A percentile compares a stretch with the other conserved stretches of the same genome.
phyloP scores from a whole-genome alignment of 2,888 invertebrate genomes.

The Danaus chrysippus region DNA sequence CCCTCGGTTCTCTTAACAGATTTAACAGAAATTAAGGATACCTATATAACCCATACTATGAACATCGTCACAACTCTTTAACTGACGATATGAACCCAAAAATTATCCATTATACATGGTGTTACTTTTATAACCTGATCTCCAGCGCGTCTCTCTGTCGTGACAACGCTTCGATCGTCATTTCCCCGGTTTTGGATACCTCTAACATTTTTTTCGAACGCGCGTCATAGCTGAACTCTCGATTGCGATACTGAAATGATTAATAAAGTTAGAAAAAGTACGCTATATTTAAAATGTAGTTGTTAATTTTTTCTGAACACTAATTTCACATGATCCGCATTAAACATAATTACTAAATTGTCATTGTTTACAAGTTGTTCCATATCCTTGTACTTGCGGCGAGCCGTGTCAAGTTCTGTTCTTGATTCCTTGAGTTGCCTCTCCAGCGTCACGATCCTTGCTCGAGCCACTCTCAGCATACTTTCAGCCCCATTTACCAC shows the following conservation, averaged over 20 bases:
- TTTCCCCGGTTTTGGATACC: conserved; percentile 67
- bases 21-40: no score
- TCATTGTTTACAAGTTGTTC: conserved; percentile 60
- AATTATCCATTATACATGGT: no score
- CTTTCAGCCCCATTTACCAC: conserved; percentile 62
- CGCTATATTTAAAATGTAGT: not conserved
- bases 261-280: not conserved
- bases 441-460: conserved; percentile 60
- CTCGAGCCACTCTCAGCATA: conserved; percentile 65
- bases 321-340: not conserved
- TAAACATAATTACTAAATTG: not conserved
- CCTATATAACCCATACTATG: no score
- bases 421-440: conserved; percentile 60
- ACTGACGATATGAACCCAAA: no score
- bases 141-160: conserved; percentile 69
- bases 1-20: no score
- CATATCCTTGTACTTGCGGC: conserved; percentile 64
- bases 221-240: conserved; percentile 61
- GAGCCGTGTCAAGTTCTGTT: conserved; percentile 51
- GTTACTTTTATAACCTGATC: conserved; percentile 46
- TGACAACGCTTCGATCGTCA: conserved; percentile 59
- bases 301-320: not conserved
- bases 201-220: conserved; percentile 62
- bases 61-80: no score
- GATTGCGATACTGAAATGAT: conserved; percentile 58